A percentile compares a stretch with the other conserved stretches of the same genome.
phyloP scores from a whole-genome alignment of 2,888 invertebrate genomes.

The Acholoe squamosa region DNA sequence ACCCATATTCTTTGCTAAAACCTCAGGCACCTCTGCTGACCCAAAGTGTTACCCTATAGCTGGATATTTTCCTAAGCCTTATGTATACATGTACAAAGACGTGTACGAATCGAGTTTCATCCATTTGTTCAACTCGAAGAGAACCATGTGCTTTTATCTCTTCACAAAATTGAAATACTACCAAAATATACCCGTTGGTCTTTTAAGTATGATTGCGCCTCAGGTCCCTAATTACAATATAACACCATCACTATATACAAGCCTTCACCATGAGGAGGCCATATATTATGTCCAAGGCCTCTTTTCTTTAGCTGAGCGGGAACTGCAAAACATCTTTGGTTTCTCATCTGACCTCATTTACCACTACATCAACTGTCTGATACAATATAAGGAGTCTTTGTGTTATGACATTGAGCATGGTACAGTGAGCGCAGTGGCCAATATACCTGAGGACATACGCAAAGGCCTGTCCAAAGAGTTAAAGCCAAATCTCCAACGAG shows the following conservation, averaged over 20 bases:
- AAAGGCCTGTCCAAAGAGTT: not conserved
- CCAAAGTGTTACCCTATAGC: not conserved
- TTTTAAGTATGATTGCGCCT: not conserved
- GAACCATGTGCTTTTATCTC: not conserved
- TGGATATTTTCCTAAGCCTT: not conserved
- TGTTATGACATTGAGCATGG: slow-evolving; percentile 12
- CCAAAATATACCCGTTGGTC: not conserved
- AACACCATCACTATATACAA: not conserved
- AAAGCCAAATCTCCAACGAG: not conserved
- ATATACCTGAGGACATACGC: not conserved
- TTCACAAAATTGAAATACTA: not conserved
- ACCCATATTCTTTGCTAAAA: not conserved
- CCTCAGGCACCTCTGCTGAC: slow-evolving; percentile 20
- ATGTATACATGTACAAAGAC: not conserved
- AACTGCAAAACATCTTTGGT: not conserved
- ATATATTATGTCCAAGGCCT: slow-evolving; percentile 12
- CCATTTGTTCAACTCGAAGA: not conserved
- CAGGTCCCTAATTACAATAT: not conserved
- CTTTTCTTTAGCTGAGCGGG: slow-evolving; percentile 12
- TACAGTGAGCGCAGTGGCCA: not conserved
- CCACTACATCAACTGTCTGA: not conserved
- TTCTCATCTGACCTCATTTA: not conserved
- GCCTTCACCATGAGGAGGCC: not conserved
- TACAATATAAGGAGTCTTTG: not conserved
- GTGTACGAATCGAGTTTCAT: not conserved